Conservation (phyloP, 64 coral and sea anemone genomes). For the Montipora cactus region DNA sequence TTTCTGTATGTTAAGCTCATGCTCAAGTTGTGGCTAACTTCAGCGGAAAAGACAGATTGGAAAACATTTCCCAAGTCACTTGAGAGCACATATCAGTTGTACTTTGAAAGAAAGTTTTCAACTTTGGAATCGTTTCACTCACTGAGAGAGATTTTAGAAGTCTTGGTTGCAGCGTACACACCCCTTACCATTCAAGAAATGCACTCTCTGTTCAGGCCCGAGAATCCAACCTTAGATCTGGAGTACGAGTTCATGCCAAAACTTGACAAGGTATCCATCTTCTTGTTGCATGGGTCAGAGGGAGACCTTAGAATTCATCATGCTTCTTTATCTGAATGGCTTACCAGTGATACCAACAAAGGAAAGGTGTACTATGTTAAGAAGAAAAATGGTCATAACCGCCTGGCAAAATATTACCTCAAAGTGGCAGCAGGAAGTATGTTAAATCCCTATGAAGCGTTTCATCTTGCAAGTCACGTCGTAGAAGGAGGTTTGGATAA, state of each 20-base stretch:
- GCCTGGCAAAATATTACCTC: constrained; percentile 75
- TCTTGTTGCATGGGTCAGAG: constrained; percentile 48
- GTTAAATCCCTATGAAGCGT: constrained; percentile 15
- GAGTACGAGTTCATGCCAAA: constrained; percentile 75
- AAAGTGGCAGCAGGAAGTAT: background rate
- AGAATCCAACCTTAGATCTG: background rate
- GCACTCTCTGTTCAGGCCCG: constrained; percentile 14
- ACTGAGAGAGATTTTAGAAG: constrained; percentile 56
- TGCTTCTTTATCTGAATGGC: constrained; percentile 78
- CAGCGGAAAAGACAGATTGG: background rate
- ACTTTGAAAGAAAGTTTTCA: constrained; percentile 60
- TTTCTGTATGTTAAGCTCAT: constrained; percentile 84
- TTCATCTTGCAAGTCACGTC: constrained; percentile 74
- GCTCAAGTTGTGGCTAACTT: constrained; percentile 14
- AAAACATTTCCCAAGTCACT: constrained; percentile 68
- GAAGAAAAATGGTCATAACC: constrained; percentile 54
- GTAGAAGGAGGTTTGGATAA: constrained; percentile 20
- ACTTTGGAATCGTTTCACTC: constrained; percentile 28
- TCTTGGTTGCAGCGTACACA: constrained; percentile 48
- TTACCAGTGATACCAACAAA: constrained; percentile 72
- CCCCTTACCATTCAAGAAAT: constrained; percentile 35
- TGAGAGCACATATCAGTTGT: constrained; percentile 67
- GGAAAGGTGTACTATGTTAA: constrained; percentile 67
- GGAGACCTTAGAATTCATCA: constrained; percentile 71
- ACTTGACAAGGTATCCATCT: constrained; percentile 66